These are phyloP conservation scores for Acropora yongei DNA, from an alignment of 64 coral and sea anemone species.

Conservation along the genomic window DNA sequence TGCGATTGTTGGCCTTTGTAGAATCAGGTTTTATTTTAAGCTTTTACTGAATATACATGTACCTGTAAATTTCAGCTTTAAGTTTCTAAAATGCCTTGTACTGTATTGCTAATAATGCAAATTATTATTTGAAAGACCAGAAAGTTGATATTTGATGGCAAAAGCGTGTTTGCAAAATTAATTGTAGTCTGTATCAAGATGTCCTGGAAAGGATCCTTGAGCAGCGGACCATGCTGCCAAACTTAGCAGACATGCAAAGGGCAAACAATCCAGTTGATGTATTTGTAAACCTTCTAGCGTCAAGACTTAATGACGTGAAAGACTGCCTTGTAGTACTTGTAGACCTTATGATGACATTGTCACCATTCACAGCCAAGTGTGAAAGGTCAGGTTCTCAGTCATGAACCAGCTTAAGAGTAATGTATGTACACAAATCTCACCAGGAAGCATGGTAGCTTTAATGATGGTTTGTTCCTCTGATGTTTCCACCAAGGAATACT, in stretches of 20 bases:
- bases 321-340: neutral
- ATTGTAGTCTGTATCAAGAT: neutral
- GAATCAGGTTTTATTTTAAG: too few relatives aligned
- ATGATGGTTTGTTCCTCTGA: constrained; percentile 21
- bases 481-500: constrained; percentile 19
- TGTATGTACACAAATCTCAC: neutral
- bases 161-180: too few relatives aligned
- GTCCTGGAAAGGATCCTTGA: neutral
- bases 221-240: neutral
- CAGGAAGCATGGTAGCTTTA: constrained; percentile 3
- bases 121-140: too few relatives aligned
- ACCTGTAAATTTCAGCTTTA: too few relatives aligned
- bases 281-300: neutral
- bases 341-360: neutral
- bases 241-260: neutral
- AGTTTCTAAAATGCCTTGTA: too few relatives aligned
- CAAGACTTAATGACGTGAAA: neutral
- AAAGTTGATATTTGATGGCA: too few relatives aligned
- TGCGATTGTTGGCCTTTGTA: too few relatives aligned
- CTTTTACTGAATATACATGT: too few relatives aligned
- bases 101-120: too few relatives aligned
- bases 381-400: constrained; percentile 2
- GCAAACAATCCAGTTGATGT: constrained; percentile 24
- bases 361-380: constrained; percentile 25
- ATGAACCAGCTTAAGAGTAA: constrained; percentile 14